These are phyloP conservation scores for Lonchura striata DNA, from an alignment of 2,113 vertebrate genomes.

Conservation along the genomic window DNA sequence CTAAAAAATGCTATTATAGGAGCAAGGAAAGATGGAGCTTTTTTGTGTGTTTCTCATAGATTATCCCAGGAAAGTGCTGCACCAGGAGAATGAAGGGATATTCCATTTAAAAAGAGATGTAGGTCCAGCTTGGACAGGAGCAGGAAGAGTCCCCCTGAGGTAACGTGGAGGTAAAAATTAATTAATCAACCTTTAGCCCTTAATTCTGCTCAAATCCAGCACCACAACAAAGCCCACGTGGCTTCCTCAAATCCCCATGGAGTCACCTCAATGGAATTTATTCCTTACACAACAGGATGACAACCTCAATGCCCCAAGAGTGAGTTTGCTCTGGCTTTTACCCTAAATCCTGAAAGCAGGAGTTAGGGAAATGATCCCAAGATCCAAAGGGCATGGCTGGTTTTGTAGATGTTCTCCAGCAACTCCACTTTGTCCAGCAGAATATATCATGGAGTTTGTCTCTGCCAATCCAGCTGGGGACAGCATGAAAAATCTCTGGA, in stretches of 20 bases:
- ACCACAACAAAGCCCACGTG: not conserved
- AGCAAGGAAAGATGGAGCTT: not conserved
- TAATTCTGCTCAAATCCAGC: not conserved
- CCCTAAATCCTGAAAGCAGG: not conserved
- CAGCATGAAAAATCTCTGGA: not conserved
- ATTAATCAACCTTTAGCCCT: not conserved
- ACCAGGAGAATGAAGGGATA: not conserved
- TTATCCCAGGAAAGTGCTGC: too few relatives aligned
- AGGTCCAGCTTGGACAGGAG: not conserved
- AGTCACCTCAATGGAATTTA: conserved; percentile 23
- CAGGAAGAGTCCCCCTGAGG: not conserved
- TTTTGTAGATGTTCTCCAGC: not conserved
- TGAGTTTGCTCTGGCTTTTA: not conserved
- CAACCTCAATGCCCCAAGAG: not conserved
- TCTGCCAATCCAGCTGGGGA: not conserved
- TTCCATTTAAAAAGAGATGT: not conserved
- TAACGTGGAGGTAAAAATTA: rapidly evolving
- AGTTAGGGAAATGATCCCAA: not conserved
- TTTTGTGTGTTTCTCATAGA: not conserved
- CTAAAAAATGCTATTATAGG: not conserved
- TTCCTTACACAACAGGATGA: conserved; percentile 15
- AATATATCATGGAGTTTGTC: rapidly evolving
- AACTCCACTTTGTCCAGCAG: not conserved
- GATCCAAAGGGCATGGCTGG: not conserved
- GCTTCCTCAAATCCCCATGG: not conserved